A percentile compares a stretch with the other conserved stretches of the same genome.
Conservation (phyloP, 2,113 vertebrate genomes). For the Dendropsophus ebraccatus region DNA sequence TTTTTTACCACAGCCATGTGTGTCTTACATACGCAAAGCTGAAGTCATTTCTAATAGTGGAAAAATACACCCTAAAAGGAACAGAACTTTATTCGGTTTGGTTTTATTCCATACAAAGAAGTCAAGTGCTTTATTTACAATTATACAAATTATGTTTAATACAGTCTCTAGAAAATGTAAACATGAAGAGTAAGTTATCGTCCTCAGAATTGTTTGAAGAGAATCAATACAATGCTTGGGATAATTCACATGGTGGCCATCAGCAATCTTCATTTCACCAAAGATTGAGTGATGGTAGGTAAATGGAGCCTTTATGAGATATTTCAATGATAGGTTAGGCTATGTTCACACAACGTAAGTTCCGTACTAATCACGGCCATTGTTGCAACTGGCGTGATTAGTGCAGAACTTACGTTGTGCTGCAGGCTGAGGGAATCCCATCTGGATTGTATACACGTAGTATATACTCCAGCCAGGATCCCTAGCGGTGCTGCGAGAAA, state of each 20-base stretch:
- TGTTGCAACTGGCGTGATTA: too few relatives aligned
- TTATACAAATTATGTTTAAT: neutral
- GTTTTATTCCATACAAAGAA: neutral
- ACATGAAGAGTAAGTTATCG: neutral
- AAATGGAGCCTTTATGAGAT: neutral
- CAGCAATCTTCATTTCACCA: neutral
- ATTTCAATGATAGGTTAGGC: too few relatives aligned
- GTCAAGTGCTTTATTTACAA: neutral
- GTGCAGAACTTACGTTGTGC: too few relatives aligned
- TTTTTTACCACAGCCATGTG: conserved; percentile 57
- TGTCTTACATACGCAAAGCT: conserved; percentile 11
- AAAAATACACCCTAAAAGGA: conserved; percentile 8
- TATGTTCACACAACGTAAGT: too few relatives aligned
- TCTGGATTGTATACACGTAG: too few relatives aligned
- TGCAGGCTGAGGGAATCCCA: too few relatives aligned
- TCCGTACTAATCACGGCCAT: too few relatives aligned
- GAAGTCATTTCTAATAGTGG: neutral
- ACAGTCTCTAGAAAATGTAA: neutral
- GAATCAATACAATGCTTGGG: neutral
- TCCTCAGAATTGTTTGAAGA: too few relatives aligned
- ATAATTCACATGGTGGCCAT: neutral
- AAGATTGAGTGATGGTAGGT: neutral
- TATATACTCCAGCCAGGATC: too few relatives aligned
- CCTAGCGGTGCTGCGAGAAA: too few relatives aligned
- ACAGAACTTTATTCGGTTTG: neutral